These are phyloP conservation scores for Polyommatus iphigenia DNA, from an alignment of 2,888 invertebrate species.

Conservation along the genomic window DNA sequence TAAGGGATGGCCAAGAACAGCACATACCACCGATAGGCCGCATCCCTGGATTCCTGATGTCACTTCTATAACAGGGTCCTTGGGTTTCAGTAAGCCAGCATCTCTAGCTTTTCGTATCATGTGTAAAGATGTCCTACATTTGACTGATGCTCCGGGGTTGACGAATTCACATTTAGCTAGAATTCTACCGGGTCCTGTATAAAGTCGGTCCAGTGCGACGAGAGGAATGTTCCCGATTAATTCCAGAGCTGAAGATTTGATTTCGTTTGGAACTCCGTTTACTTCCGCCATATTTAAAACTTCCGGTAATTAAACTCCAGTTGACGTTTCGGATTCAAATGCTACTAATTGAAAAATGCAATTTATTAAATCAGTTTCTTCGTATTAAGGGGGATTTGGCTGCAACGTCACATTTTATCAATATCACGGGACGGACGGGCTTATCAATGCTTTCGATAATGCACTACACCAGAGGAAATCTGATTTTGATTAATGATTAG, in stretches of 20 bases:
- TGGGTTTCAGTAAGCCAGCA: slow-evolving; percentile 59
- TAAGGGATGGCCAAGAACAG: slow-evolving; percentile 66
- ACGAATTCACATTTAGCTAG: slow-evolving; percentile 72
- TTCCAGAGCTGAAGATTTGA: slow-evolving; percentile 66
- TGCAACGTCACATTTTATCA: slow-evolving; percentile 20
- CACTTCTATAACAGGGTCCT: slow-evolving; percentile 62
- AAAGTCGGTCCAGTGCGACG: slow-evolving; percentile 64
- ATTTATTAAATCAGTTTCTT: slow-evolving; percentile 20
- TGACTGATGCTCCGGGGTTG: slow-evolving; percentile 72
- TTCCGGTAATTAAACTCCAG: background rate
- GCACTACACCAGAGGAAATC: background rate
- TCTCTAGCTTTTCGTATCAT: slow-evolving; percentile 62
- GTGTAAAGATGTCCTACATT: slow-evolving; percentile 65
- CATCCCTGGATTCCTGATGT: slow-evolving; percentile 74
- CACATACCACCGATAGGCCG: slow-evolving; percentile 71
- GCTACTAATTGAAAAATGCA: background rate
- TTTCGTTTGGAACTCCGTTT: slow-evolving; percentile 48
- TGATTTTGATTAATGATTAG: background rate
- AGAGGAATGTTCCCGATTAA: slow-evolving; percentile 70
- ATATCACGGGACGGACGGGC: background rate
- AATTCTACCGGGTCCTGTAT: slow-evolving; percentile 66
- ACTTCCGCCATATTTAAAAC: background rate
- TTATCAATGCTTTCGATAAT: slow-evolving; percentile 19
- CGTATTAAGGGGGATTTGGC: background rate
- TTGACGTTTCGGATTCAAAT: slow-evolving; percentile 4